Base-by-base conservation (phyloP, 2,797 vertebrate species). In the Rhyacichthys aspro region DNA sequence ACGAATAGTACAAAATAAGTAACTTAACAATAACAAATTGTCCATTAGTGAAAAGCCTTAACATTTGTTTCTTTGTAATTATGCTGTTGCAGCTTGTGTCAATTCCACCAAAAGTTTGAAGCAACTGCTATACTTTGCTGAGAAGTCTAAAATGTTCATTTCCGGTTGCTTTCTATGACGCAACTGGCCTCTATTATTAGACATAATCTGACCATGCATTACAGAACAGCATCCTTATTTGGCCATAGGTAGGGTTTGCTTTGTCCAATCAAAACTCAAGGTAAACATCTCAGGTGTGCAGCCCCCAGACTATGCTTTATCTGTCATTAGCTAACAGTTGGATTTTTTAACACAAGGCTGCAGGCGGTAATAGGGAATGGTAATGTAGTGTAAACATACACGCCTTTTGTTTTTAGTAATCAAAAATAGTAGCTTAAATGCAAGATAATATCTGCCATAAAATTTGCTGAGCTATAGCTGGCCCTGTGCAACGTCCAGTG, bases 251-350 rank as follows among this genome's bases (percentile, higher is more conserved):
- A 33, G 32, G 59, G 23, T 7, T 34, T 14, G 17, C 36, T 23
- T 15, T 18, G 28, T 49, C 12, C 18, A 62, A 46, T 38, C 38
- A 42, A 37, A 11, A 12, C 17, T 32, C 0, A 12, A 6, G 56
- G 11, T 41, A 23, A 9, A 8, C 12, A 37, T 8, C 3, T 58
- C 55, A 60, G 58, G 52, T 78, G 60, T 70, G 37, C 32, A 50
- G 1, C n/a, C 14, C n/a, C n/a, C n/a, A n/a, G n/a, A n/a, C n/a
- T n/a, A 36, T 52, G 11, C n/a, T 19, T 63, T 9, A 9, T 42
- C 8, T 15, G 8, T 44, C 32, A 56, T 55, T 43, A 49, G n/a
- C n/a, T n/a, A n/a, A n/a, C n/a, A 8, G 8, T 50, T 11, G 44
- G 1, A 43, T 63, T 36, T 63, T 19, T 33, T 11, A 43, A 64